A percentile compares a stretch with the other conserved stretches of the same genome.
Conservation (phyloP, 2,888 invertebrate genomes). For the Andrena minutula region DNA sequence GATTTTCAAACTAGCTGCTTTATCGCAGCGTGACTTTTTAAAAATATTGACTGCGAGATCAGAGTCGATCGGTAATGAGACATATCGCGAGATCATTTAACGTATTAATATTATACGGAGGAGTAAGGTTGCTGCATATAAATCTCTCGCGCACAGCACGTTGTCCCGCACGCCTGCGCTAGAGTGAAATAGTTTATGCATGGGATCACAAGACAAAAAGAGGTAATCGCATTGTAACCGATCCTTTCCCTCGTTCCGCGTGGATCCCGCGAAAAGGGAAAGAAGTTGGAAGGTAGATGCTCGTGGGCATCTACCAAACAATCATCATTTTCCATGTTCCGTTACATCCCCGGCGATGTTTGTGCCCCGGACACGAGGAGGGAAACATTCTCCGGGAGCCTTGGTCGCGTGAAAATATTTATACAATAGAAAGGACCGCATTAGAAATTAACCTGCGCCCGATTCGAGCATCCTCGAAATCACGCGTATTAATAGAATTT, state of each 20-base stretch:
- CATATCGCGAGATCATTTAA: conserved; percentile 1
- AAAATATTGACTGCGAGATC: neutral
- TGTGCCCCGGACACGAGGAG: neutral
- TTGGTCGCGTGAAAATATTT: neutral
- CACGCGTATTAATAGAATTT: conserved; percentile 5
- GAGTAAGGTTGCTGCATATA: conserved; percentile 8
- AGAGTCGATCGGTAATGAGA: neutral
- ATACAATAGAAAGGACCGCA: neutral
- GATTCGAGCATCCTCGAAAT: neutral
- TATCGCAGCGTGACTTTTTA: neutral
- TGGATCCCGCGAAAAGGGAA: neutral
- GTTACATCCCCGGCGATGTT: neutral
- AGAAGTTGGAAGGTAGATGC: neutral
- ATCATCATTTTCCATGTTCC: neutral
- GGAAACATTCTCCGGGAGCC: neutral
- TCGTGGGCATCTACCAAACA: too few species aligned
- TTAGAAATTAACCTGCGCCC: neutral
- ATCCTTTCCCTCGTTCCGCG: neutral
- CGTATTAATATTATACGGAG: neutral
- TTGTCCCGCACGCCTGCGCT: conserved; percentile 18
- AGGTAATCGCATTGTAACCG: conserved; percentile 7
- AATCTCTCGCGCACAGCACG: conserved; percentile 5
- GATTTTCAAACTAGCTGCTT: neutral
- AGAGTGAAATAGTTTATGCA: conserved; percentile 26
- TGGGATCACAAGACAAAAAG: conserved; percentile 22